Evolutionary conservation across 1,140 invertebrate genomes (phyloP), one percentile per base, ranked within the genome.

Genomic region (Drosophila erecta): DNA sequence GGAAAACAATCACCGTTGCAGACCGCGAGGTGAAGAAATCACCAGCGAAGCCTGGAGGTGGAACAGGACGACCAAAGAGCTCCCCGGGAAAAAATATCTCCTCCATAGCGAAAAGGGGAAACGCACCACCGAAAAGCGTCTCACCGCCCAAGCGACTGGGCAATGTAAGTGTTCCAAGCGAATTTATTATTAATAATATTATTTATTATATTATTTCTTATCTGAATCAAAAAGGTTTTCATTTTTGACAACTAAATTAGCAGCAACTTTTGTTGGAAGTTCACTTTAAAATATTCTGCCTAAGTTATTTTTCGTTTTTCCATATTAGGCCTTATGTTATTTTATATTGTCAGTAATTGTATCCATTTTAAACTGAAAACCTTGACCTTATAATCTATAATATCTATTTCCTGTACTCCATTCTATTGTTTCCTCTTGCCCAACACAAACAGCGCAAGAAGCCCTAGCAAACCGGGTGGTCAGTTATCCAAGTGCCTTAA

Each of bases 401-500:
- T 20, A 33, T 30, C 12, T 43, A 6, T 41, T 2, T 41, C 73
- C 3, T 64, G 1, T 59, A 41, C 57, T 4, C 43, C 47, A 22
- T 60, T 49, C 38, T 44, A 38, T 37, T 56, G 14, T 33, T 59
- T 58, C 17, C 22, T 38, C 57, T 49, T 56, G 15, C 59, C 38
- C n/a, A 22, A 65, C 35, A 17, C 27, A 57, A 64, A 65, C 67
- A 87, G 79, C 81, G 81, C 61, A 90, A 85, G 72, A 90, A 85
- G 72, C 55, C 46, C 17, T 71, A 60, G 51, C 41, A 56, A 47
- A 47, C 35, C 38, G 22, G 56, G 30, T 37, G 15, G 35, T 37
- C 40, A 75, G 66, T 54, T 80, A 74, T 64, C 10, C 55, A 65
- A 78, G 66, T 89, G 81, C 84, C 81, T 87, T 87, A 61, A 72